Evolutionary conservation across 1,140 invertebrate genomes (phyloP).

Genomic region (Drosophila trapezifrons): DNA sequence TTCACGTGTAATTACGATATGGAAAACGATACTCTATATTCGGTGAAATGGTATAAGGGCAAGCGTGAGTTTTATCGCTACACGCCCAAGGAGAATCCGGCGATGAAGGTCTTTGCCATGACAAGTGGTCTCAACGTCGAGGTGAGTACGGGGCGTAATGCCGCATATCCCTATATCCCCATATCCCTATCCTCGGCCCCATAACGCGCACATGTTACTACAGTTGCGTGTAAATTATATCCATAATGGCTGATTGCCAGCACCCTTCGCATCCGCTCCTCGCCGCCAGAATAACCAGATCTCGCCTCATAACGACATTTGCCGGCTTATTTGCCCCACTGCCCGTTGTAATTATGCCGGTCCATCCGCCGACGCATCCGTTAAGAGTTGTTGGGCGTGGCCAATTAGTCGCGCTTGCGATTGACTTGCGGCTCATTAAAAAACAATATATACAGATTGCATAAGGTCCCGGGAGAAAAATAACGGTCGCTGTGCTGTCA

Average conservation of each 20-base stretch:
- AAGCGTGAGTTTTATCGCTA: constrained; percentile 89
- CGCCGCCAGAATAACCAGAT: not conserved
- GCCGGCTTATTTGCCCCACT: constrained; percentile 49
- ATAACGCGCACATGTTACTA: constrained; percentile 73
- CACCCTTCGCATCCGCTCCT: constrained; percentile 4
- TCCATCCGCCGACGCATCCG: constrained; percentile 43
- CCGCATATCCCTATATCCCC: constrained; percentile 3
- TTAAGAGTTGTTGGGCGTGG: constrained; percentile 57
- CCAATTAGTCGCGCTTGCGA: constrained; percentile 76
- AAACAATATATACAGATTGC: constrained; percentile 82
- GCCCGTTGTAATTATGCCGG: constrained; percentile 68
- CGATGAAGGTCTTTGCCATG: constrained; percentile 87
- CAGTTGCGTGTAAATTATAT: constrained; percentile 80
- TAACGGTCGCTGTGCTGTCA: not conserved
- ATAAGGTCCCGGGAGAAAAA: constrained; percentile 39
- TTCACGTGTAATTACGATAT: constrained; percentile 92
- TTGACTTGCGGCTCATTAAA: constrained; percentile 83
- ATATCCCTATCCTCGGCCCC: constrained; percentile 20
- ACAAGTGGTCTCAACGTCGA: constrained; percentile 88
- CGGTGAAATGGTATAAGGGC: constrained; percentile 93
- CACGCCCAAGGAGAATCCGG: constrained; percentile 87
- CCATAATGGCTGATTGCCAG: constrained; percentile 77
- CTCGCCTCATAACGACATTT: constrained; percentile 55
- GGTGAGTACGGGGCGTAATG: constrained; percentile 86
- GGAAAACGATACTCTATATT: constrained; percentile 91